Conservation (phyloP, 2,113 vertebrate genomes). For the Arizona elegans region DNA sequence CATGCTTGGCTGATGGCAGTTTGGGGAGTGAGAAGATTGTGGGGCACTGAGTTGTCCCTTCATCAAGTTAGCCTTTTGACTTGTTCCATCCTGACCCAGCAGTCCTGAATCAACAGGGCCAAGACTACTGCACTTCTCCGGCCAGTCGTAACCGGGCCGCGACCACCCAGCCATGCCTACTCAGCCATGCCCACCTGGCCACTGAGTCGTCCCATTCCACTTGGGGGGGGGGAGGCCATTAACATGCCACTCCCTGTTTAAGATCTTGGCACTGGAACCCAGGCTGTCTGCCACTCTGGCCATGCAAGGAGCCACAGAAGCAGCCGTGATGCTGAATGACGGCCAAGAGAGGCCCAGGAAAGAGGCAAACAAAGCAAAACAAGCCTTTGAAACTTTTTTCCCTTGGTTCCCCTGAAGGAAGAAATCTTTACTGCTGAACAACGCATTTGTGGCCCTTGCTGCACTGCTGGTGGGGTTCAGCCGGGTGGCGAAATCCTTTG, state of each 20-base stretch:
- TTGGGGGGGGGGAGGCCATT: background rate
- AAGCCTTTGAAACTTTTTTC: background rate
- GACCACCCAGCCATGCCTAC: background rate
- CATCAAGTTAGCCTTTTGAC: background rate
- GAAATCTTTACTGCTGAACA: conserved; percentile 86
- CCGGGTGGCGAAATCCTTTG: conserved; percentile 77
- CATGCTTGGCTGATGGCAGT: background rate
- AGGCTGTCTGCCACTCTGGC: background rate
- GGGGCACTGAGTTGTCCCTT: background rate
- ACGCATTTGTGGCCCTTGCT: conserved; percentile 77
- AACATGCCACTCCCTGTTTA: background rate
- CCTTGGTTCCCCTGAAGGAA: conserved; percentile 72
- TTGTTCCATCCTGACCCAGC: background rate
- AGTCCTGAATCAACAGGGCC: too few relatives aligned
- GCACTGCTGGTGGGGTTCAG: conserved; percentile 79
- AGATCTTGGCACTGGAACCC: background rate
- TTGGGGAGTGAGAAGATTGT: background rate
- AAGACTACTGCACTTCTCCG: too few relatives aligned
- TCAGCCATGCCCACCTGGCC: background rate
- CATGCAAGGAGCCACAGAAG: background rate
- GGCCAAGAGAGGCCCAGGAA: background rate
- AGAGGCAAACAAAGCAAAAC: background rate
- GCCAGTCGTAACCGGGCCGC: background rate
- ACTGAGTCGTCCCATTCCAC: background rate
- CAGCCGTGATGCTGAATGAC: background rate